Percentiles rank a stretch among this genome's conserved stretches.
phyloP scores from a whole-genome alignment of 2,113 vertebrate species.

The Oenanthe oenanthe region DNA sequence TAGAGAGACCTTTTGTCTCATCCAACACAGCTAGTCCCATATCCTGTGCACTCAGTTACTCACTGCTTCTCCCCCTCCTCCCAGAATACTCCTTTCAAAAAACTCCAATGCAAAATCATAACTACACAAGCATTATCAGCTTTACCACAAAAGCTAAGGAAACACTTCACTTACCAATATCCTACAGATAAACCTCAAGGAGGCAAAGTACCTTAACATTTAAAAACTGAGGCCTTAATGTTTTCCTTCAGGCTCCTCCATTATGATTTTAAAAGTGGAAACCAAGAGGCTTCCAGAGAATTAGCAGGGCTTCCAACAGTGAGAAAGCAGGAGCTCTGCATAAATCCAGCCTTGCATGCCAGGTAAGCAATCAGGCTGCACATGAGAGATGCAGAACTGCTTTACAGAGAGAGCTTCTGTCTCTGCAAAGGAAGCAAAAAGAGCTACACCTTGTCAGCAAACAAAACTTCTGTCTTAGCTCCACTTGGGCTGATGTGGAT shows the following conservation, averaged over 20 bases:
- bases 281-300: background rate
- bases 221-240: background rate
- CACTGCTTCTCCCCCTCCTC: background rate
- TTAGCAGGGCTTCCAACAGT: background rate
- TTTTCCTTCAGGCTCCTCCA: background rate
- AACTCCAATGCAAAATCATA: background rate
- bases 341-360: background rate
- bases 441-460: background rate
- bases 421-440: background rate
- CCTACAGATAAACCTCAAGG: background rate
- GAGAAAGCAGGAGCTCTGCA: background rate
- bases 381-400: background rate
- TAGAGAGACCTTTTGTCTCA: background rate
- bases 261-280: background rate
- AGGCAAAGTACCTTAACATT: background rate
- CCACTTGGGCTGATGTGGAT: background rate
- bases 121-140: background rate
- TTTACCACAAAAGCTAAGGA: background rate
- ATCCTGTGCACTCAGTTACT: background rate
- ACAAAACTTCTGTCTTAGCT: background rate
- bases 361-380: background rate
- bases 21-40: background rate
- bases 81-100: background rate
- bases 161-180: background rate
- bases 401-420: background rate